phyloP scores from a whole-genome alignment of 1,140 invertebrate genomes.

The Ips typographus region DNA sequence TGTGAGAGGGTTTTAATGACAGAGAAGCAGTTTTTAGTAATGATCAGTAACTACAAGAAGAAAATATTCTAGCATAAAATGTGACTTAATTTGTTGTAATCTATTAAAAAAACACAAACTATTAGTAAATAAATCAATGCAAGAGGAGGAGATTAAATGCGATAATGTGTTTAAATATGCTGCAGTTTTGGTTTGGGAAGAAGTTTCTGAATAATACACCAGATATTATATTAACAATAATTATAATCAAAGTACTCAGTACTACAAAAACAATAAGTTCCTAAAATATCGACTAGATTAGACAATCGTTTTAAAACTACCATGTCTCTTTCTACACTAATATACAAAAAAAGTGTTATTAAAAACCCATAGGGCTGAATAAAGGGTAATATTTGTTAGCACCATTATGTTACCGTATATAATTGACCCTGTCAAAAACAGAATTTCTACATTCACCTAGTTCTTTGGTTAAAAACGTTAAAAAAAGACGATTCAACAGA shows the following conservation, averaged over 20 bases:
- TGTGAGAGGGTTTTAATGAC: background rate
- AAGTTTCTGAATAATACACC: constrained; percentile 14
- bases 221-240: constrained; percentile 34
- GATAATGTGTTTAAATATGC: constrained; percentile 1
- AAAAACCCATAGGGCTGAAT: constrained; percentile 23
- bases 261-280: constrained; percentile 25
- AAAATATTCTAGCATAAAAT: too few species aligned
- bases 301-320: constrained; percentile 22
- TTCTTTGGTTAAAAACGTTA: constrained; percentile 32
- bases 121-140: too few species aligned
- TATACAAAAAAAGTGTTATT: background rate
- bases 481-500: background rate
- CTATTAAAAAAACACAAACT: background rate
- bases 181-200: background rate
- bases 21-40: background rate
- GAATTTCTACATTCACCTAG: constrained; percentile 17
- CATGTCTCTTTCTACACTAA: background rate
- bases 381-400: constrained; percentile 17
- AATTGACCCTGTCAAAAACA: constrained; percentile 29
- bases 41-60: background rate
- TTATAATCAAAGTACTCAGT: constrained; percentile 37
- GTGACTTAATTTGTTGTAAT: too few species aligned
- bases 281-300: constrained; percentile 40
- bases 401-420: constrained; percentile 8
- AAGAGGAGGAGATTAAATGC: too few species aligned